Percentiles rank a stretch among this genome's conserved stretches.
phyloP scores from a whole-genome alignment of 2,113 vertebrate genomes.

The Chroicocephalus ridibundus region DNA sequence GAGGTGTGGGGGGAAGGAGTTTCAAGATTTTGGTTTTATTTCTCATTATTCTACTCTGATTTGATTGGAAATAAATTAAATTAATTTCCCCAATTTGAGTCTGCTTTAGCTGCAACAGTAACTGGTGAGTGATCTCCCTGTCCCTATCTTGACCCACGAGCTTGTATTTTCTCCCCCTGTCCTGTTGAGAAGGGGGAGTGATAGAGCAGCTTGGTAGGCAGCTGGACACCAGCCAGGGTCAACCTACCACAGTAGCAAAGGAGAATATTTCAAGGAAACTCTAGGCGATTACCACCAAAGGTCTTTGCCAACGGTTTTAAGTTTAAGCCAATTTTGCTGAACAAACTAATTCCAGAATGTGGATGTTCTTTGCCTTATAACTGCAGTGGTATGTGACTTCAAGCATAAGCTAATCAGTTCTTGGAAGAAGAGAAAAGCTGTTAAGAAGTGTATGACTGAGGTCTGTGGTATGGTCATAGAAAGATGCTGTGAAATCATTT shows the following conservation, averaged over 20 bases:
- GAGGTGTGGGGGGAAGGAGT: accelerated
- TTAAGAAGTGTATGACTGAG: not conserved
- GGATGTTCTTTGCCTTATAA: not conserved
- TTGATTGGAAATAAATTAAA: not conserved
- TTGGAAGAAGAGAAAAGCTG: not conserved
- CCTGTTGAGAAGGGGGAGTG: not conserved
- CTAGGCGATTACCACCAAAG: not conserved
- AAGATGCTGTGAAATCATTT: not conserved
- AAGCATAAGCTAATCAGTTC: not conserved
- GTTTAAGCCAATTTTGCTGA: not conserved
- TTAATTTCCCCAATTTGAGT: not conserved
- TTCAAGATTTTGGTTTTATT: not conserved
- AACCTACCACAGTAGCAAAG: not conserved
- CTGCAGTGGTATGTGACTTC: not conserved
- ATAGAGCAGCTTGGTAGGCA: not conserved
- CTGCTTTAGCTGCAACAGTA: not conserved
- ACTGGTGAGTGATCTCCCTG: not conserved
- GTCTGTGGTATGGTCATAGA: not conserved
- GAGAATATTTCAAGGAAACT: not conserved
- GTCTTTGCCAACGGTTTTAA: not conserved
- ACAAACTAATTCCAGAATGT: not conserved
- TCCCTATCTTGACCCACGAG: not conserved
- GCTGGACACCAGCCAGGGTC: not conserved
- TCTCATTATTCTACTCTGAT: not conserved
- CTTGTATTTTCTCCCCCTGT: not conserved